phyloP scores from a whole-genome alignment of 2,888 invertebrate genomes.

The Amphipoea lucens region DNA sequence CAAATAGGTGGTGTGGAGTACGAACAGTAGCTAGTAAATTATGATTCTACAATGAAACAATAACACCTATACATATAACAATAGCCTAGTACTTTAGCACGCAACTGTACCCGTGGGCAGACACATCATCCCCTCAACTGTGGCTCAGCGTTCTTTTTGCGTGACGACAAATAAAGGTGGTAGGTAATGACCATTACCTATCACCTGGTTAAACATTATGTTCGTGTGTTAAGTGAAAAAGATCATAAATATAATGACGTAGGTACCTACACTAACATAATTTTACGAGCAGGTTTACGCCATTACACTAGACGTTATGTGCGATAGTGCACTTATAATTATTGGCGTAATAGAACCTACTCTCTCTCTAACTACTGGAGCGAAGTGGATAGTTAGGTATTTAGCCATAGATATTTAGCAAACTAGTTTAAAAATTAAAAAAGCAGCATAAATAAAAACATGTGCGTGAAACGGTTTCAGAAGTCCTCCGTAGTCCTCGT shows the following conservation, averaged over 20 bases:
- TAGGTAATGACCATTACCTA: background rate
- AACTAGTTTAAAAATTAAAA: background rate
- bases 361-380: slow-evolving; percentile 8
- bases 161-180: background rate
- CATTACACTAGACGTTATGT: slow-evolving; percentile 4
- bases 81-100: too few species aligned
- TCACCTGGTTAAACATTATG: background rate
- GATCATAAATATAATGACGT: slow-evolving; percentile 21
- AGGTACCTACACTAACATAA: background rate
- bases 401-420: too few species aligned
- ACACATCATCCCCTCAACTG: background rate
- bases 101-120: background rate
- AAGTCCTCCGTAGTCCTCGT: too few species aligned
- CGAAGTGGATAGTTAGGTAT: background rate
- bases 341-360: slow-evolving; percentile 18
- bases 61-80: too few species aligned
- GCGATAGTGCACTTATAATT: slow-evolving; percentile 31
- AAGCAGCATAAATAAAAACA: background rate
- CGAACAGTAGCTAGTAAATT: too few species aligned
- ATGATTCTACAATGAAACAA: too few species aligned
- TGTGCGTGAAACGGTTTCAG: too few species aligned
- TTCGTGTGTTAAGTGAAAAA: slow-evolving; percentile 24
- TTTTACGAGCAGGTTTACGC: slow-evolving; percentile 36
- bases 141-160: background rate
- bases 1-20: too few species aligned